Conservation (phyloP, 53 echinoderm and acorn worm genomes). For the Crossaster papposus region DNA sequence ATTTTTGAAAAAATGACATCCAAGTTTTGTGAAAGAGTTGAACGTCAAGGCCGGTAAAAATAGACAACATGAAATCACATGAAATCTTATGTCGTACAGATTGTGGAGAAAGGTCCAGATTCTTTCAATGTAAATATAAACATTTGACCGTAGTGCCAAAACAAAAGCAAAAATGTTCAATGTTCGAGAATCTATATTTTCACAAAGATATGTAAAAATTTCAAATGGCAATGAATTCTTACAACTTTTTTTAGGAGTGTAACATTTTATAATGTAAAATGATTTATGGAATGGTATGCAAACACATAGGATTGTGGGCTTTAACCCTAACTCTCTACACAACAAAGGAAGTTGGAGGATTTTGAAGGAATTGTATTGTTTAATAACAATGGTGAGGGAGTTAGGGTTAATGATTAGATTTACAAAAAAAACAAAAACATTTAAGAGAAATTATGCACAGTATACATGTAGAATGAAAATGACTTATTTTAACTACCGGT, state of each 20-base stretch:
- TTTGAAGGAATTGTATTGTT: no score
- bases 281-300: no score
- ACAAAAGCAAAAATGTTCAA: not conserved
- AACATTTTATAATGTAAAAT: not conserved
- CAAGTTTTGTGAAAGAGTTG: not conserved
- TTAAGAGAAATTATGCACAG: no score
- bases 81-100: not conserved
- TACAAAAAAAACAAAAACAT: no score
- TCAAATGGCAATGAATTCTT: not conserved
- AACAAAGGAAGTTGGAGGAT: no score
- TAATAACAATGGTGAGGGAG: no score
- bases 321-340: no score
- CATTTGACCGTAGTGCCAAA: slow-evolving; percentile 6
- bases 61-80: not conserved
- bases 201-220: not conserved
- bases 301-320: not conserved
- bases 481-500: no score
- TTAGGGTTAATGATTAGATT: no score
- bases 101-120: not conserved
- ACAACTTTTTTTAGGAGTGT: not conserved
- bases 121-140: not conserved
- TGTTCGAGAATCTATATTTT: not conserved
- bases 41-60: not conserved
- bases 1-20: not conserved
- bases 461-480: no score